Evolutionary conservation across 2,113 vertebrate genomes (phyloP).

Genomic region (Gobiocypris rarus): DNA sequence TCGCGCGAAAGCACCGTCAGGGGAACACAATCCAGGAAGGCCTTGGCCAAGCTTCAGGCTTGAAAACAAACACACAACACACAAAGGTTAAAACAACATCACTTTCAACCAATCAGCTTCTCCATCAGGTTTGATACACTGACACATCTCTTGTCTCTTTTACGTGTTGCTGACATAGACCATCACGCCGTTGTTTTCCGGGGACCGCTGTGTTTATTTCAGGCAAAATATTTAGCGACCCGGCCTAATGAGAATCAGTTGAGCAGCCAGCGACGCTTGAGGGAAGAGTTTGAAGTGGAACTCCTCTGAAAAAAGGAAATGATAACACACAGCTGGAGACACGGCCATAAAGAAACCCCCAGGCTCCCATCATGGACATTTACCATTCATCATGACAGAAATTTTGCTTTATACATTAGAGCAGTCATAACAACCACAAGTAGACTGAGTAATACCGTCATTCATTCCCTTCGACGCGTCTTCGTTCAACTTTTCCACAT

Average conservation of each 20-base stretch:
- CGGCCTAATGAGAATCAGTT: constrained; percentile 74
- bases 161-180: constrained; percentile 48
- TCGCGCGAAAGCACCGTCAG: constrained; percentile 42
- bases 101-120: constrained; percentile 71
- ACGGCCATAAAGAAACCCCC: constrained; percentile 30
- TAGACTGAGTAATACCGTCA: constrained; percentile 21
- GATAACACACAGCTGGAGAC: constrained; percentile 73
- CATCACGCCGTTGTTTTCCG: constrained; percentile 74
- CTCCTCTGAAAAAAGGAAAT: constrained; percentile 60
- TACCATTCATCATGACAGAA: constrained; percentile 37
- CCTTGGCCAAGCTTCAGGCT: constrained; percentile 69
- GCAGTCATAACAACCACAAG: constrained; percentile 42
- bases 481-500: constrained; percentile 60
- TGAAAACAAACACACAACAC: constrained; percentile 77
- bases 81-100: constrained; percentile 80
- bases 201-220: constrained; percentile 74
- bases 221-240: constrained; percentile 77
- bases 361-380: constrained; percentile 38
- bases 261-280: constrained; percentile 72
- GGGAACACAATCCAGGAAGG: constrained; percentile 60
- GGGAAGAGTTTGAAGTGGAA: constrained; percentile 68
- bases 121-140: constrained; percentile 18
- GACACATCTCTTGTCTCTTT: background rate
- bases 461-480: constrained; percentile 21
- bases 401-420: constrained; percentile 33